Conservation (phyloP, 2,113 vertebrate genomes). For the Nansenia antarctica region DNA sequence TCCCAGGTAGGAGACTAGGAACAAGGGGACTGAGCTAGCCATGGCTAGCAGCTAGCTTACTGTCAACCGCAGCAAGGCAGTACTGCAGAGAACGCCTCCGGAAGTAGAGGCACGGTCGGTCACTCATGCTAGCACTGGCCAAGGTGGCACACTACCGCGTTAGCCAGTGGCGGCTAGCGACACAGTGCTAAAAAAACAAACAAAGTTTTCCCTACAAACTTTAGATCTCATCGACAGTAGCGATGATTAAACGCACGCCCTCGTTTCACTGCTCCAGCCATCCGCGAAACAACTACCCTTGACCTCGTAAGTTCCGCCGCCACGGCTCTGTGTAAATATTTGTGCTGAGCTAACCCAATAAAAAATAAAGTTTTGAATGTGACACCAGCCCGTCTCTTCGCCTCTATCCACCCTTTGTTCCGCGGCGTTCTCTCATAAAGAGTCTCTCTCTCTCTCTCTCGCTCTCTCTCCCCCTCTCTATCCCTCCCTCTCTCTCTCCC, state of each 20-base stretch:
- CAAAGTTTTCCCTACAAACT: background rate
- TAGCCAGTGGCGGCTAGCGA: background rate
- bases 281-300: background rate
- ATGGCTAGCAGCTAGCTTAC: background rate
- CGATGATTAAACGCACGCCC: no score
- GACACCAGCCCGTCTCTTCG: conserved; percentile 10
- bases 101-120: background rate
- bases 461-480: conserved; percentile 3
- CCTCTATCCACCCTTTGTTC: no score
- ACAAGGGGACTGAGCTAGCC: background rate
- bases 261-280: background rate
- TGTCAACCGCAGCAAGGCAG: background rate
- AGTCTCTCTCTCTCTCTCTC: no score
- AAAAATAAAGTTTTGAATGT: conserved; percentile 11
- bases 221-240: no score
- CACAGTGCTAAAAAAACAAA: background rate
- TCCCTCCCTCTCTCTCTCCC: background rate
- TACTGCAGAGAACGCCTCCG: background rate
- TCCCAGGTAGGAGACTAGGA: background rate
- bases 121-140: background rate
- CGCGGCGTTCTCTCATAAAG: background rate
- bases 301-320: background rate
- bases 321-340: background rate
- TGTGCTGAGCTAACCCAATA: background rate
- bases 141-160: background rate